Percentiles rank a stretch among this genome's conserved stretches.
Evolutionary conservation across 2,113 vertebrate genomes (phyloP).

Genomic region (Cavia porcellus): DNA sequence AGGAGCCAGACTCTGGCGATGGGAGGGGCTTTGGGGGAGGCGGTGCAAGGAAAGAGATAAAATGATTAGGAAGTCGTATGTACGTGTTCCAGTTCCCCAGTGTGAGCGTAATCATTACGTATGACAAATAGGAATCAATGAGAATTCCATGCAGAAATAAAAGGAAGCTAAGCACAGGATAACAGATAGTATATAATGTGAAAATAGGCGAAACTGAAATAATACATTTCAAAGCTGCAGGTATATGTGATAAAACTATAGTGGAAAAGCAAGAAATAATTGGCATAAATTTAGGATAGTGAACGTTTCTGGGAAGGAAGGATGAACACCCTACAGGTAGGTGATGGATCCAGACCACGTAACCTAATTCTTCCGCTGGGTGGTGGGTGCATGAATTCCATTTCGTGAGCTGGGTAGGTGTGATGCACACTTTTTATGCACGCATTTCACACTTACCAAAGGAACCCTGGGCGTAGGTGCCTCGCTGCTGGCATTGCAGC

Average conservation of each 20-base stretch:
- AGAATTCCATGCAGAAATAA: neutral
- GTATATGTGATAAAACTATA: neutral
- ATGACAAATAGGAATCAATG: neutral
- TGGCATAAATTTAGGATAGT: neutral
- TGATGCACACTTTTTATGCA: neutral
- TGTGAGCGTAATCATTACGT: neutral
- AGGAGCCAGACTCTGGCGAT: neutral
- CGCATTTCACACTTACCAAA: neutral
- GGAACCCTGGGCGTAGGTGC: neutral
- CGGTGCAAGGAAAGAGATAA: neutral
- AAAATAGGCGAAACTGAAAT: neutral
- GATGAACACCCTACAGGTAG: neutral
- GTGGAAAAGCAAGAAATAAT: neutral
- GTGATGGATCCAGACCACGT: too few relatives aligned
- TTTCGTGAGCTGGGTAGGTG: neutral
- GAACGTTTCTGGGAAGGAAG: neutral
- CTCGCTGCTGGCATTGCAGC: too few relatives aligned
- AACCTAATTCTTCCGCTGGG: neutral
- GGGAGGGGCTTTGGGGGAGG: neutral
- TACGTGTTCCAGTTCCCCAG: neutral
- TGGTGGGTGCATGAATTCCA: neutral
- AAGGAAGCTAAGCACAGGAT: neutral
- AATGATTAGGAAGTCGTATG: neutral
- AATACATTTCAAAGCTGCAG: neutral
- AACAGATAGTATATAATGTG: neutral